phyloP scores from a whole-genome alignment of 2,888 invertebrate species.

The Noctua pronuba region DNA sequence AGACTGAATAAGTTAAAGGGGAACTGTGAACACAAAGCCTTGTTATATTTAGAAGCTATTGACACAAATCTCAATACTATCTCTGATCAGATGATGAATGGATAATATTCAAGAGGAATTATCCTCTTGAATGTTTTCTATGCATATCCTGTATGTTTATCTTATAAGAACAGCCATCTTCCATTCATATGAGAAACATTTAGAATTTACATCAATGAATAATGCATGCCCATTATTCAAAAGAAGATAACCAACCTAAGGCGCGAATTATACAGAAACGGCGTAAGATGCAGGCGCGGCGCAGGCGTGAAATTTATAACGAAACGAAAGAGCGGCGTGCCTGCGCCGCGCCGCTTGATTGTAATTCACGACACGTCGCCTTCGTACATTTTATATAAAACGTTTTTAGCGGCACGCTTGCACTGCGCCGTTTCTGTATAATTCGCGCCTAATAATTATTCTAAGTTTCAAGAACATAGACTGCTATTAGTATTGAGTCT shows the following conservation, averaged over 20 bases:
- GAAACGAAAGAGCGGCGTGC: too few species aligned
- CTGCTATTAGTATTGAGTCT: neutral
- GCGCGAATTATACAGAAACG: too few species aligned
- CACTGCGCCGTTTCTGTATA: too few species aligned
- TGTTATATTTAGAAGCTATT: conserved; percentile 32
- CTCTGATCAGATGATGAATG: conserved; percentile 27
- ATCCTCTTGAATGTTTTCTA: neutral
- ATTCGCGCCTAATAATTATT: too few species aligned
- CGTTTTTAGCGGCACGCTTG: too few species aligned
- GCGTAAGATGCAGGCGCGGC: too few species aligned
- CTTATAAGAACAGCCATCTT: conserved; percentile 7
- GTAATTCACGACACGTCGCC: too few species aligned
- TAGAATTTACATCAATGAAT: conserved; percentile 1
- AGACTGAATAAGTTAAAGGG: conserved; percentile 28
- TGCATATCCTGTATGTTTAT: conserved; percentile 5
- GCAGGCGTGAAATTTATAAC: too few species aligned
- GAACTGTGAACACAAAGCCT: conserved; percentile 3
- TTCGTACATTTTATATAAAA: too few species aligned
- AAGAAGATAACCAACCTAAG: neutral
- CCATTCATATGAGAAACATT: conserved; percentile 14
- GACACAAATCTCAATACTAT: conserved; percentile 31
- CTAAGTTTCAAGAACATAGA: neutral
- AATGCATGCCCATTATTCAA: conserved; percentile 30
- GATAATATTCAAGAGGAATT: conserved; percentile 19
- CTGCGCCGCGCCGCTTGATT: too few species aligned